These are phyloP conservation scores for Mythimna impura DNA, from an alignment of 2,888 invertebrate species.

Conservation along the genomic window DNA sequence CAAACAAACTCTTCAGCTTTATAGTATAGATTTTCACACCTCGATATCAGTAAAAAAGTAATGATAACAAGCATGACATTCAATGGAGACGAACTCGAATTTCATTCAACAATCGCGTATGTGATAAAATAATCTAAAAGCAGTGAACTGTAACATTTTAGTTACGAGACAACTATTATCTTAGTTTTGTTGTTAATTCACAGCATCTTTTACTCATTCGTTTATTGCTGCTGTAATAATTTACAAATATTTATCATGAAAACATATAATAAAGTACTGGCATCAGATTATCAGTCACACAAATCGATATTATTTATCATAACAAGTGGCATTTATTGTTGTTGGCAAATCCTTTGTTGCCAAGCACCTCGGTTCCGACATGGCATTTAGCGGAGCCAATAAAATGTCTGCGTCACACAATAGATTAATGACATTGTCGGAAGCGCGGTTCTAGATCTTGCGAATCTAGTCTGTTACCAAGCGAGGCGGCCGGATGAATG, in stretches of 20 bases:
- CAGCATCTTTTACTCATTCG: slow-evolving; percentile 15
- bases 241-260: slow-evolving; percentile 38
- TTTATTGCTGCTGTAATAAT: slow-evolving; percentile 24
- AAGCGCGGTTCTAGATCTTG: slow-evolving; percentile 68
- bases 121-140: slow-evolving; percentile 10
- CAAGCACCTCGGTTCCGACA: slow-evolving; percentile 56
- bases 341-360: slow-evolving; percentile 59
- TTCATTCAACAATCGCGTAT: slow-evolving; percentile 12
- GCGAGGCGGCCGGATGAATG: slow-evolving; percentile 84
- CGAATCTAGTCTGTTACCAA: slow-evolving; percentile 79
- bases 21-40: neutral
- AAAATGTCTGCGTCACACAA: slow-evolving; percentile 64
- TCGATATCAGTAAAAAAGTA: slow-evolving; percentile 15
- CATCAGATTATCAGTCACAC: slow-evolving; percentile 44
- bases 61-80: slow-evolving; percentile 31
- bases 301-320: slow-evolving; percentile 56
- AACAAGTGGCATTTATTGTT: slow-evolving; percentile 54
- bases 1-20: too few relatives aligned
- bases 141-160: slow-evolving; percentile 17
- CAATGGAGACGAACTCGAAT: slow-evolving; percentile 20
- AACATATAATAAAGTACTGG: slow-evolving; percentile 18
- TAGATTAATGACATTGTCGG: slow-evolving; percentile 70
- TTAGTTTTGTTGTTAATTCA: slow-evolving; percentile 14
- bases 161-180: slow-evolving; percentile 13
- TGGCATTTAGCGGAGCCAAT: slow-evolving; percentile 62